Conservation (phyloP, 2,888 invertebrate species). For the Ypsolopha scabrella region DNA sequence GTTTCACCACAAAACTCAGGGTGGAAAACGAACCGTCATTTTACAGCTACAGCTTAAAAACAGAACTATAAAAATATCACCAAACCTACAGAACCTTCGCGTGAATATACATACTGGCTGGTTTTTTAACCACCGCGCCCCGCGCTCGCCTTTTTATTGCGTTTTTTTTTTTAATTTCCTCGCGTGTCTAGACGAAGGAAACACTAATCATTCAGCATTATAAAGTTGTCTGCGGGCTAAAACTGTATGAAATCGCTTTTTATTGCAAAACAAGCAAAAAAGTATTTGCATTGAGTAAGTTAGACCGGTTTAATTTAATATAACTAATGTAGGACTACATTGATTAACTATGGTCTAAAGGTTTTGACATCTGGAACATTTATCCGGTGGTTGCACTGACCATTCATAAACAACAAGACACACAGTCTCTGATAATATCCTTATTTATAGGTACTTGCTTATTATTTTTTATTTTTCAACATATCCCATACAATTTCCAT, state of each 20-base stretch:
- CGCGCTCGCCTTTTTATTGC: not conserved
- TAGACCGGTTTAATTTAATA: no score
- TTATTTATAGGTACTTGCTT: no score
- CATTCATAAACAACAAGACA: no score
- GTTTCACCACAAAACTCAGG: no score
- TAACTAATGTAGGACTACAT: no score
- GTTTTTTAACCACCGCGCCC: not conserved
- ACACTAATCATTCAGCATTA: not conserved
- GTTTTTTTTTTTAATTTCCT: not conserved
- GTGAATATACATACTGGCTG: not conserved
- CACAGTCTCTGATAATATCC: no score
- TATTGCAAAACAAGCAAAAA: not conserved
- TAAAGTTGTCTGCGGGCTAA: not conserved
- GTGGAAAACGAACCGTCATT: not conserved
- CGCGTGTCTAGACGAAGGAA: not conserved
- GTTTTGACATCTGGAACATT: no score
- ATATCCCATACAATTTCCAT: no score
- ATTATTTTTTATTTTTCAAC: no score
- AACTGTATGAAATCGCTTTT: not conserved
- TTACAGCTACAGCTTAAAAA: not conserved
- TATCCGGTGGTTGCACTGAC: no score
- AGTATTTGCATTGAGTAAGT: no score
- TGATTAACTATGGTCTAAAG: no score
- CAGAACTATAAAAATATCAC: not conserved
- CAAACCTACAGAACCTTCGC: not conserved